phyloP scores from a whole-genome alignment of 2,888 invertebrate species.

The Dynastes maya region DNA sequence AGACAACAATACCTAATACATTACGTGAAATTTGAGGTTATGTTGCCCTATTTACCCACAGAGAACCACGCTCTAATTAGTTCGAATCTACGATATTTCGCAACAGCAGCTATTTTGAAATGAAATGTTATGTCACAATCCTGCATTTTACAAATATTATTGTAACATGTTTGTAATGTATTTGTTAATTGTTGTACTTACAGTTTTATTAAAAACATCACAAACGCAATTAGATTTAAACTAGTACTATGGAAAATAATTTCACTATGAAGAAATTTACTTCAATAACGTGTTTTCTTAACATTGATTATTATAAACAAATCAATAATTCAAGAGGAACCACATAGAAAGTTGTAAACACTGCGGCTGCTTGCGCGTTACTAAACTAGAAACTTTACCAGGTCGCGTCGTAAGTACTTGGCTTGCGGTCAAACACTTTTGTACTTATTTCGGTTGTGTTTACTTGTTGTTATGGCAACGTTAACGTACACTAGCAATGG shows the following conservation, averaged over 20 bases:
- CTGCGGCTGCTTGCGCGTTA: constrained; percentile 41
- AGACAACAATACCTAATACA: too few relatives aligned
- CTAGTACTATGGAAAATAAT: constrained; percentile 1
- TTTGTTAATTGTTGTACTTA: constrained; percentile 13
- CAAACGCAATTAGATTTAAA: constrained; percentile 9
- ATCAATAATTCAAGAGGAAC: neutral
- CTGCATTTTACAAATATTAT: too few relatives aligned
- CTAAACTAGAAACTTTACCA: constrained; percentile 36
- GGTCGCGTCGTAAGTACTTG: constrained; percentile 47
- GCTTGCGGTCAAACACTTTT: constrained; percentile 57
- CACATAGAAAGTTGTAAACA: neutral
- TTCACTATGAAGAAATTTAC: constrained; percentile 16
- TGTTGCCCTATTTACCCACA: neutral
- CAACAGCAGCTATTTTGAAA: too few relatives aligned
- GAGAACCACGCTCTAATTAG: neutral
- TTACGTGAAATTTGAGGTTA: neutral
- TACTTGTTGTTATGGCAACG: constrained; percentile 61
- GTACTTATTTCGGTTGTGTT: constrained; percentile 60
- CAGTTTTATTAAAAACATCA: constrained; percentile 27
- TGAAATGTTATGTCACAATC: too few relatives aligned
- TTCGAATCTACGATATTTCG: too few relatives aligned
- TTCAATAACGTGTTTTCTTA: constrained; percentile 2
- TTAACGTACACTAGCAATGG: constrained; percentile 54
- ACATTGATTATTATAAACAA: constrained; percentile 3
- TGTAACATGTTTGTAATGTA: too few relatives aligned